A percentile compares a stretch with the other conserved stretches of the same genome.
Evolutionary conservation across 2,797 vertebrate species (phyloP).

Genomic region (Gephyroberyx darwinii): DNA sequence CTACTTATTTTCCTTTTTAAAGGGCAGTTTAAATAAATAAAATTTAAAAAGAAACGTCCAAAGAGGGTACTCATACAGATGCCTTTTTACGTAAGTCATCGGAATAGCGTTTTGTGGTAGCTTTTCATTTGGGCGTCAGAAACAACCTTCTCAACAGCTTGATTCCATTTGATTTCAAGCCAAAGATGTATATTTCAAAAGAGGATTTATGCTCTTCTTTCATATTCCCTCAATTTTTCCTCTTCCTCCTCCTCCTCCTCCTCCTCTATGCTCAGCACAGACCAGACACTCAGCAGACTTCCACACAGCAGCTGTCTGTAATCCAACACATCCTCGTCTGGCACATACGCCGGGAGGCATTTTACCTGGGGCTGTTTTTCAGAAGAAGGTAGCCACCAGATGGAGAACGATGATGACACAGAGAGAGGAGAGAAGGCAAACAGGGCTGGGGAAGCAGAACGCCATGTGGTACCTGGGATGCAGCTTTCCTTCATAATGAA

Average conservation of each 20-base stretch:
- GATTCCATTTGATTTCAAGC: slow-evolving; percentile 33
- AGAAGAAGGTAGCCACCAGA: slow-evolving; percentile 47
- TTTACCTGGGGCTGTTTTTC: slow-evolving; percentile 63
- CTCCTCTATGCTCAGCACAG: slow-evolving; percentile 9
- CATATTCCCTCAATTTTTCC: slow-evolving; percentile 16
- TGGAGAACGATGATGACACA: slow-evolving; percentile 39
- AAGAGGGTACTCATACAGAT: neutral
- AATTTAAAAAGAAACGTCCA: too few relatives aligned
- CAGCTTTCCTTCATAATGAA: neutral
- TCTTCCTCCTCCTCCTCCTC: neutral
- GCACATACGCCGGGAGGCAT: slow-evolving; percentile 41
- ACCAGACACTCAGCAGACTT: slow-evolving; percentile 39
- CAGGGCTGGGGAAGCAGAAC: slow-evolving; percentile 1
- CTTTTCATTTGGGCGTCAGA: neutral
- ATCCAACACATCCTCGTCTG: slow-evolving; percentile 61
- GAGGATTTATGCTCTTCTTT: slow-evolving; percentile 27
- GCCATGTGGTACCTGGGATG: neutral
- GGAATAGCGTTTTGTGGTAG: neutral
- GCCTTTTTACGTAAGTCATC: neutral
- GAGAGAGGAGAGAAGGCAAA: slow-evolving; percentile 13
- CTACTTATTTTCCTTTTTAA: too few relatives aligned
- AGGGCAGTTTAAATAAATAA: too few relatives aligned
- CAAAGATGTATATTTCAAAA: slow-evolving; percentile 28
- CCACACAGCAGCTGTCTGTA: slow-evolving; percentile 58
- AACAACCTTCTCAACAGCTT: neutral